Evolutionary conservation across 1,140 invertebrate species (phyloP).

Genomic region (Brachionus sp.): DNA sequence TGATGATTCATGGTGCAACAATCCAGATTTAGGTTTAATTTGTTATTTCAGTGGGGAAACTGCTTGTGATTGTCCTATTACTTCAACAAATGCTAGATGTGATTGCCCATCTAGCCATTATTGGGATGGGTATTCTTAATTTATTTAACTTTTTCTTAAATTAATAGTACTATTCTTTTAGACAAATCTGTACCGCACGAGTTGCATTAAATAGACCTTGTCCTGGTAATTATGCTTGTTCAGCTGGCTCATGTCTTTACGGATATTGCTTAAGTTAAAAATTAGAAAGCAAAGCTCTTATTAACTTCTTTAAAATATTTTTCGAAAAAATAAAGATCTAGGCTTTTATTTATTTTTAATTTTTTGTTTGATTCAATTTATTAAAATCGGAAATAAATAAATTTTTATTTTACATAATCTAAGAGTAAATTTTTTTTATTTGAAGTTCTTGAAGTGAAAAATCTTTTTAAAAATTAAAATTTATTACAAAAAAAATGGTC

Average conservation of each 20-base stretch:
- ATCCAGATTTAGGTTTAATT: not conserved
- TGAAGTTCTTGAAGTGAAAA: too few species aligned
- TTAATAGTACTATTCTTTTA: not conserved
- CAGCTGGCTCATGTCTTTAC: not conserved
- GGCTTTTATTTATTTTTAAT: not conserved
- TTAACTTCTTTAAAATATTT: not conserved
- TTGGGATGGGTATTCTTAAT: conserved; percentile 23
- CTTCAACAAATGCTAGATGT: not conserved
- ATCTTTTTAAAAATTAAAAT: too few species aligned
- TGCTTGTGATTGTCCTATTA: not conserved
- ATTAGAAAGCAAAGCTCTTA: not conserved
- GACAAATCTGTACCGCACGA: conserved; percentile 1
- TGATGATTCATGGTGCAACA: conserved; percentile 29
- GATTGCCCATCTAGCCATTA: not conserved
- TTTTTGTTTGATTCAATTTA: not conserved
- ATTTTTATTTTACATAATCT: too few species aligned
- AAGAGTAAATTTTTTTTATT: too few species aligned
- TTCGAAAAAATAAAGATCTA: not conserved
- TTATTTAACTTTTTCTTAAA: not conserved
- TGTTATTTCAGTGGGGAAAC: not conserved
- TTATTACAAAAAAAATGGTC: too few species aligned
- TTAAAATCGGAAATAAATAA: too few species aligned
- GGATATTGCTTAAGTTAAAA: conserved; percentile 22
- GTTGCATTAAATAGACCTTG: not conserved
- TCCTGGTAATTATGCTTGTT: conserved; percentile 22